Percentiles rank a stretch among this genome's conserved stretches.
Evolutionary conservation across 2,888 invertebrate species (phyloP).

Genomic region (Osmoderma eremita): DNA sequence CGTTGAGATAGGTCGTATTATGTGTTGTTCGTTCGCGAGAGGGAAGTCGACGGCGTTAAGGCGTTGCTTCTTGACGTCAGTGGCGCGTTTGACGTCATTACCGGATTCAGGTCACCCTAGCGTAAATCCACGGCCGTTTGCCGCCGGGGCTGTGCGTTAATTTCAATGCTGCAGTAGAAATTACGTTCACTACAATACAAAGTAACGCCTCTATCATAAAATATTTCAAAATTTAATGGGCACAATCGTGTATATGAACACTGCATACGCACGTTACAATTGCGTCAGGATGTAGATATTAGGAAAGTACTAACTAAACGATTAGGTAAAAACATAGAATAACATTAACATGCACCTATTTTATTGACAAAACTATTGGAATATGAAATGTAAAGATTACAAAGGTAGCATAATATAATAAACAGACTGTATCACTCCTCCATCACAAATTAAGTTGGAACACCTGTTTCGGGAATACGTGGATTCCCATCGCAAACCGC

Average conservation of each 20-base stretch:
- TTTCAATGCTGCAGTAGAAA: slow-evolving; percentile 21
- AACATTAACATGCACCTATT: too few relatives aligned
- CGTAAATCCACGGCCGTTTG: slow-evolving; percentile 17
- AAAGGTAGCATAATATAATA: too few relatives aligned
- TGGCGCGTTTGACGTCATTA: slow-evolving; percentile 55
- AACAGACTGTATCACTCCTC: too few relatives aligned
- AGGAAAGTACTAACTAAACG: too few relatives aligned
- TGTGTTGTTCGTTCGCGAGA: slow-evolving; percentile 10
- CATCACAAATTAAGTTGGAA: too few relatives aligned
- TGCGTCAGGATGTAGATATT: too few relatives aligned
- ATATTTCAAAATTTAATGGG: background rate
- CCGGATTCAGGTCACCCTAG: slow-evolving; percentile 28
- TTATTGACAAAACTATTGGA: too few relatives aligned
- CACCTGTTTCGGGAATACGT: too few relatives aligned
- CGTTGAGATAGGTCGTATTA: slow-evolving; percentile 47
- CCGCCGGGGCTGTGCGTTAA: slow-evolving; percentile 15
- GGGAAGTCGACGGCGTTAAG: slow-evolving; percentile 2
- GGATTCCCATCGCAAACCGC: too few relatives aligned
- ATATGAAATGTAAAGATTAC: too few relatives aligned
- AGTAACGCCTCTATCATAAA: background rate
- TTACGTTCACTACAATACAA: slow-evolving; percentile 1
- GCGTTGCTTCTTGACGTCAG: slow-evolving; percentile 58
- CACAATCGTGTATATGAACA: background rate
- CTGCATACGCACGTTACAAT: background rate
- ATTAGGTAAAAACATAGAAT: too few relatives aligned